These are phyloP conservation scores for Cossypha polioptera DNA, from an alignment of 2,797 vertebrate genomes.

Conservation along the genomic window DNA sequence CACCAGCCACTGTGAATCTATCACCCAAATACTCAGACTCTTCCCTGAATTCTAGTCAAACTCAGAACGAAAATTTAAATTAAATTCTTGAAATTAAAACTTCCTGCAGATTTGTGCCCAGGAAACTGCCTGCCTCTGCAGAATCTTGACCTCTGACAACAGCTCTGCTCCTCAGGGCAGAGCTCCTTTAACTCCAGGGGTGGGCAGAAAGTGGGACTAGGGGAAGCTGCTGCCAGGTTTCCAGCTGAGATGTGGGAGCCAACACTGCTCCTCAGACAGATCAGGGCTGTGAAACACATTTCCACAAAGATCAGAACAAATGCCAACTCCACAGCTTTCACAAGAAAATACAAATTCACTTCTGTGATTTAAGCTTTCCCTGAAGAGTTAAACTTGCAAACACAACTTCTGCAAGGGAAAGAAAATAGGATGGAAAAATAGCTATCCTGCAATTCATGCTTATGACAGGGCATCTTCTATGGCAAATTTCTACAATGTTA, in stretches of 20 bases:
- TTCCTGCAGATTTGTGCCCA: not conserved
- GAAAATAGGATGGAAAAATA: not conserved
- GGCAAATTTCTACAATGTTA: not conserved
- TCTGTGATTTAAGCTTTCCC: not conserved
- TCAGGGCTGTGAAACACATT: not conserved
- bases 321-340: not conserved
- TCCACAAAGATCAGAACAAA: not conserved
- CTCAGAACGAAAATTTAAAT: not conserved
- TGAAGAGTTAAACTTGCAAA: not conserved
- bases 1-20: not conserved
- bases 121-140: not conserved
- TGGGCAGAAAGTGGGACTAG: not conserved
- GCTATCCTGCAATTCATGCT: not conserved
- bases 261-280: not conserved
- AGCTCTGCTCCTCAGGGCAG: not conserved
- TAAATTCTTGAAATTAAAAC: not conserved
- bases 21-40: not conserved
- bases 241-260: not conserved
- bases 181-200: not conserved
- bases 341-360: not conserved
- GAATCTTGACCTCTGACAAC: not conserved
- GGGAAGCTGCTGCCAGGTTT: not conserved
- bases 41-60: not conserved
- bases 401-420: not conserved
- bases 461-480: not conserved